These are phyloP conservation scores for Drosophila nebulosa DNA, from an alignment of 1,140 invertebrate species.

Conservation along the genomic window DNA sequence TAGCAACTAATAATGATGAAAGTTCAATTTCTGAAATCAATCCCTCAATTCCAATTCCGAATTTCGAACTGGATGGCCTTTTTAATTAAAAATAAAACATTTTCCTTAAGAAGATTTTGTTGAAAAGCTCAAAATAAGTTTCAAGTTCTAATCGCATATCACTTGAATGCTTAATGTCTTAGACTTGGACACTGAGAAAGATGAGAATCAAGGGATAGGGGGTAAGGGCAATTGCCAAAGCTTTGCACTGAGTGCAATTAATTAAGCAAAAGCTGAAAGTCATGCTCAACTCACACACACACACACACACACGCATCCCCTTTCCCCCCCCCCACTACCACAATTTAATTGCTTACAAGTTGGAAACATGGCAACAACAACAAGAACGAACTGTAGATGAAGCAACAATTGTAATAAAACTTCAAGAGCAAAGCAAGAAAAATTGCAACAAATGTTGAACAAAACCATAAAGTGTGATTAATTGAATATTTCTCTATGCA, in stretches of 20 bases:
- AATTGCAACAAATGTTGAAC: slow-evolving; percentile 79
- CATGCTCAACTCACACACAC: slow-evolving; percentile 42
- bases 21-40: neutral
- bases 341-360: slow-evolving; percentile 76
- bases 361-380: slow-evolving; percentile 59
- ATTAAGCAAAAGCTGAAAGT: slow-evolving; percentile 77
- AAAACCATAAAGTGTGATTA: slow-evolving; percentile 79
- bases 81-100: neutral
- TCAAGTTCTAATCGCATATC: slow-evolving; percentile 32
- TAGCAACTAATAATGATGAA: neutral
- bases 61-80: no score
- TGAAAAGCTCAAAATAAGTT: neutral
- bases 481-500: slow-evolving; percentile 78
- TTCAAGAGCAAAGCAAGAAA: slow-evolving; percentile 74
- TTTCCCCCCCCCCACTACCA: slow-evolving; percentile 17
- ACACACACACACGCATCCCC: slow-evolving; percentile 5
- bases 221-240: slow-evolving; percentile 35
- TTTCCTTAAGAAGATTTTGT: neutral
- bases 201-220: neutral
- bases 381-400: slow-evolving; percentile 20
- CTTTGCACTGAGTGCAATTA: slow-evolving; percentile 72
- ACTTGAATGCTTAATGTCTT: slow-evolving; percentile 45
- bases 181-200: slow-evolving; percentile 27
- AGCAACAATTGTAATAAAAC: slow-evolving; percentile 76
- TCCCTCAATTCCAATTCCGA: no score